Base-by-base conservation (phyloP, 2,113 vertebrate species). In the Albula glossodonta region DNA sequence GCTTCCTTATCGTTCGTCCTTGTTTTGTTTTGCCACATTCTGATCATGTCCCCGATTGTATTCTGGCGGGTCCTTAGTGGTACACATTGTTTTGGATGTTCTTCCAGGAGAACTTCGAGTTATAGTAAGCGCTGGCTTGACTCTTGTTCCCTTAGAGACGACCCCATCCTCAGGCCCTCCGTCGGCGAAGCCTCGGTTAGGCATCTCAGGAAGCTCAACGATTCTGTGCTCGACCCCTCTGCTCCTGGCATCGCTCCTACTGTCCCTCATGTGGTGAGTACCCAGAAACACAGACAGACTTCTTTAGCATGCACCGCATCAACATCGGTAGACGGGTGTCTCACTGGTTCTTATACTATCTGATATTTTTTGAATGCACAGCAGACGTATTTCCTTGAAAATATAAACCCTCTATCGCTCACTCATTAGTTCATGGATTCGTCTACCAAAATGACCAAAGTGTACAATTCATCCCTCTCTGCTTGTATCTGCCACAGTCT, bases 221-320 rank as follows among this genome's bases (percentile, higher is more conserved):
- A 80, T 90, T 9, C 56, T 88, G 57, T 89, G 87, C 84, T 91
- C 89, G 51, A 78, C 78, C 78, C 82, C 84, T 66, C 87, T 92
- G 82, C 87, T 92, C 48, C 82, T 92, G 86, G 86, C 78, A 10
- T 91, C 86, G 52, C 66, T 89, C 56, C 83, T 92, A 82, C 86
- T 92, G 86, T 91, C 87, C 81, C 87, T 92, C 83, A 91, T 92
- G 85, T 92, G 92, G 92, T 92, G 87, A n/a, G 91, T 90, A 77
- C 9, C 77, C 1, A 6, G n/a, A 74, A n/a, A 31, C 70, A n/a
- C n/a, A 74, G 22, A 70, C 63, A 70, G 1, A 63, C 60, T 3
- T 7, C 53, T 41, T 41, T 1, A 41, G 31, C 53, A 3, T 56
- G 53, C 53, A 12, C 53, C 12, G 53, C 0, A 41, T 41, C 31